Percentiles rank a stretch among this genome's conserved stretches.
Evolutionary conservation across 2,888 invertebrate genomes (phyloP).

Genomic region (Agrilus biguttatus): DNA sequence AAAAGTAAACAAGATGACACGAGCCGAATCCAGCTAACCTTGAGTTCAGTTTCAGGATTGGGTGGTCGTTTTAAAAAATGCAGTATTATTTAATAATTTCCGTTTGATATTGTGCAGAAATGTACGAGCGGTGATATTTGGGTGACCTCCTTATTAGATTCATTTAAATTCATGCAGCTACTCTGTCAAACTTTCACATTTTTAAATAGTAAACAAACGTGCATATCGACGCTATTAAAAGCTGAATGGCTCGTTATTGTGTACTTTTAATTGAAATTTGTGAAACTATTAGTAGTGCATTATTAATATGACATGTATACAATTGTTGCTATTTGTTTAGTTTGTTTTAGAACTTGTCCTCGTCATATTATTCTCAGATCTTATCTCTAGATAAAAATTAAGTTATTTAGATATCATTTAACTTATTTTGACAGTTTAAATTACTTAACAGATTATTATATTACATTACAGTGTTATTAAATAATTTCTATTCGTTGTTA

Average conservation of each 20-base stretch:
- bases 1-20: constrained; percentile 20
- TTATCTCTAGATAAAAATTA: too few relatives aligned
- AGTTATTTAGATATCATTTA: neutral
- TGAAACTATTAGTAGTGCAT: neutral
- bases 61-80: constrained; percentile 3
- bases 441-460: constrained; percentile 5
- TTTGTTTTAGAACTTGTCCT: too few relatives aligned
- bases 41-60: constrained; percentile 21
- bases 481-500: constrained; percentile 1
- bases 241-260: neutral
- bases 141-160: too few relatives aligned
- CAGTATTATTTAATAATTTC: constrained; percentile 13
- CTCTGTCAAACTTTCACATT: too few relatives aligned
- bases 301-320: neutral
- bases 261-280: neutral
- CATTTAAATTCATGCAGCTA: too few relatives aligned
- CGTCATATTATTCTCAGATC: too few relatives aligned
- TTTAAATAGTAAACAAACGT: too few relatives aligned
- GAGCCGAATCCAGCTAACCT: constrained; percentile 23
- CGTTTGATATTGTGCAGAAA: too few relatives aligned
- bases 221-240: too few relatives aligned
- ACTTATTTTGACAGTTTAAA: constrained; percentile 2
- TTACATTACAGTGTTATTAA: constrained; percentile 7
- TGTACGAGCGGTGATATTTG: too few relatives aligned
- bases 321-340: neutral